Evolutionary conservation across 23 tunicate genomes (phyloP), one percentile per base, ranked within the genome.

Genomic region (Phallusia fumigata): DNA sequence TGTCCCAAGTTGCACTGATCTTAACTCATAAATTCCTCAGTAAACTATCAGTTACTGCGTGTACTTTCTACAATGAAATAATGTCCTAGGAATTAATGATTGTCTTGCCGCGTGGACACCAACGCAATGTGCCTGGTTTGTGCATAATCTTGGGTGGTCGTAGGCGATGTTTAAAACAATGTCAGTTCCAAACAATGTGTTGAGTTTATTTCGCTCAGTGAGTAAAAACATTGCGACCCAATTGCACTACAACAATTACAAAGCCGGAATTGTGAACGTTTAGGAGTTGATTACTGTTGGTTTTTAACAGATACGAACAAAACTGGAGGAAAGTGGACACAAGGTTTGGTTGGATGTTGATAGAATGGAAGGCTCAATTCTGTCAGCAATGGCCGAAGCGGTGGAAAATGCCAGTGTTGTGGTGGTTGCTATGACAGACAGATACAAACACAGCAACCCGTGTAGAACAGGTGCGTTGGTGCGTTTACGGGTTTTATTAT

Each of bases 321-420:
- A 51, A 24, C 74, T 90, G 35, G 35, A 53, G 75, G 35, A 52
- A 35, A 24, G 0, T 16, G 87, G 85, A n/a, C 65, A 35, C 51
- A 65, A 32, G 19, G 83, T 90, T 15, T 90, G 96, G 96, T 81
- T 90, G 52, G 96, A 90, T 53, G 87, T 86, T 16, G 90, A 90
- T 22, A 52, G 77, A 26, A 80, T 82, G 73, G 65, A 84, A 69
- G 96, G 87, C 19, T 86, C 96, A 0, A 86, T 86, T 19, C 65
- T 90, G 30, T 52, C 87, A 22, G 87, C 84, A 0, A 90, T 90
- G 96, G 96, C 96, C 0, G 81, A 82, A 11, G 96, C 90, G 31
- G 96, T 90, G 13, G 90, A 90, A 78, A 82, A 86, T 32, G 79
- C 96, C 31, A 16, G 80, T 28, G 85, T 90, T 22, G 76, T 90